Percentiles rank a stretch among this genome's conserved stretches.
These are phyloP conservation scores for Chrysemys picta DNA, from an alignment of 2,113 vertebrate species.

Conservation along the genomic window DNA sequence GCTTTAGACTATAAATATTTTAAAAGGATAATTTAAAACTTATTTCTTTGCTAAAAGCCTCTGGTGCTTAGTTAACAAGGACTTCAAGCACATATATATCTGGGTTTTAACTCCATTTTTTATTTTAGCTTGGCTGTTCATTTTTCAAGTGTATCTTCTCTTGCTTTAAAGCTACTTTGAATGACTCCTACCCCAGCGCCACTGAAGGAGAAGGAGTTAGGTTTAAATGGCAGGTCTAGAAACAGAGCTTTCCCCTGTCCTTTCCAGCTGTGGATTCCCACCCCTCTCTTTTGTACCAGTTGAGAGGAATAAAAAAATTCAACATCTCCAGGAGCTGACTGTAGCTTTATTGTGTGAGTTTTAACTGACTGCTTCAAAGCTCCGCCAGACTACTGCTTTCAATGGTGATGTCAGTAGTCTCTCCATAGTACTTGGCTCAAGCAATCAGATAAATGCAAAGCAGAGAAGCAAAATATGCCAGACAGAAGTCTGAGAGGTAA, in stretches of 20 bases:
- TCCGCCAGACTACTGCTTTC: slow-evolving; percentile 35
- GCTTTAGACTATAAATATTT: not conserved
- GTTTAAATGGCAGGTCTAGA: not conserved
- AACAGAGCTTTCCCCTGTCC: not conserved
- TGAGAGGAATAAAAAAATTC: slow-evolving; percentile 9
- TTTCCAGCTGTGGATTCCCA: not conserved
- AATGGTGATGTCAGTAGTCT: slow-evolving; percentile 44
- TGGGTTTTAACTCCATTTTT: not conserved
- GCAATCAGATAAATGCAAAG: slow-evolving; percentile 66
- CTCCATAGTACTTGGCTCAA: slow-evolving; percentile 69
- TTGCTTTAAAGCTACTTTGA: not conserved
- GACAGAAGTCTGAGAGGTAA: slow-evolving; percentile 69
- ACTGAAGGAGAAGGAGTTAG: not conserved
- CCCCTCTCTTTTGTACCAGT: not conserved
- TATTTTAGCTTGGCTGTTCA: not conserved
- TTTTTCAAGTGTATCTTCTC: not conserved
- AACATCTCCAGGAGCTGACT: not conserved
- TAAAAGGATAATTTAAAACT: not conserved
- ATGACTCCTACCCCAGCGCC: not conserved
- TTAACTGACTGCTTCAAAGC: not conserved
- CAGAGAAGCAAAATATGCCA: slow-evolving; percentile 55
- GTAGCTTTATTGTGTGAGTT: not conserved
- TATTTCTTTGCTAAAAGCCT: not conserved
- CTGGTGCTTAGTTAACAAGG: not conserved
- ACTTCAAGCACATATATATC: not conserved